Base-by-base conservation (phyloP, 1,140 invertebrate species). In the Pissodes strobi region DNA sequence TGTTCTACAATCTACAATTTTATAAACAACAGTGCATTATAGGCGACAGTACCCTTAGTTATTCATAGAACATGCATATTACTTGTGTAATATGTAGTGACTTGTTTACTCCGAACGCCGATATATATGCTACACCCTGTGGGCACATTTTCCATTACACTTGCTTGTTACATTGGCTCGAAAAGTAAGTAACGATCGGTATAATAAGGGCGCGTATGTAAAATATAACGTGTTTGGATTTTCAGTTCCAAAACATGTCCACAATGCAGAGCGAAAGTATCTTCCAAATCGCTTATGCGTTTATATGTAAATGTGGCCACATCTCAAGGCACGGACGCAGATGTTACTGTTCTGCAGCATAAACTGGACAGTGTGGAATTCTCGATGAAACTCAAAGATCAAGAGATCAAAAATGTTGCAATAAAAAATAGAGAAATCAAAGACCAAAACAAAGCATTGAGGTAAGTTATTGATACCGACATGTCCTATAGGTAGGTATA, bases 41-140 rank as follows among this genome's bases (percentile, higher is more conserved):
- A n/a, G n/a, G n/a, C n/a, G n/a, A n/a, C n/a, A n/a, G n/a, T n/a
- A n/a, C n/a, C n/a, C n/a, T n/a, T n/a, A n/a, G n/a, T n/a, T n/a
- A n/a, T n/a, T n/a, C n/a, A n/a, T n/a, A n/a, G n/a, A n/a, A n/a
- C n/a, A 87, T 90, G 84, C 84, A 87, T 79, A 80, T 88, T 53
- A 78, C 82, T 53, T 90, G 88, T 75, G 80, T 85, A 18, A 90
- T 90, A 69, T 90, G 88, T 74, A 85, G 84, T 62, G 87, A 89
- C 71, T 72, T 85, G 5, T 82, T 90, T 30, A 75, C 76, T 15
- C 81, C 83, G n/a, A 76, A 81, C 0, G 82, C 87, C 56, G 85
- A 86, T 60, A 82, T 88, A 6, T 82, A 80, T 70, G 79, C 79
- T n/a, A 89, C 86, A 3, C 79, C 78, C 64, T 90, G 88, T 77